Base-by-base conservation (phyloP, 2,113 vertebrate species). In the Smithornis capensis region DNA sequence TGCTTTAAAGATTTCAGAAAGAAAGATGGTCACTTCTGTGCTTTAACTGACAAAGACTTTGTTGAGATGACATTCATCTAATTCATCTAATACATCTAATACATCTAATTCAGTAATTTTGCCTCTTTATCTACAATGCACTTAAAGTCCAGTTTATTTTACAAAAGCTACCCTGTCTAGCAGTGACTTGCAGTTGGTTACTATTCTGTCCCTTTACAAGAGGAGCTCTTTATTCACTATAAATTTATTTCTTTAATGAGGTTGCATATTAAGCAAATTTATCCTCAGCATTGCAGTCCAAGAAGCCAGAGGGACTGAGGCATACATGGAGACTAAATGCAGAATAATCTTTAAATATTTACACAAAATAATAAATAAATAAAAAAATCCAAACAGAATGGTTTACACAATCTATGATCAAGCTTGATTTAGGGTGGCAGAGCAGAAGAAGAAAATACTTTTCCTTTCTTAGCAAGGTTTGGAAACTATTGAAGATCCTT, bases 1-100 rank as follows among this genome's bases (percentile, higher is more conserved):
- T 71, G 6, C 21, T 73, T 90, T 83, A 83, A 80, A 78, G 67
- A 83, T 73, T 90, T 73, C 45, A 92, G 45, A 22, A 91, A 90
- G 94, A 92, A 67, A 78, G 64, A 90, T 83, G 68, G 86, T 83
- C 3, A 1, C 37, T 81, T 89, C 52, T 77, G 45, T 81, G 16
- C 55, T 93, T 35, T 69, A 67, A 56, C 40, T 50, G 88, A 86
- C 86, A 83, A 90, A 65, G 68, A 80, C 79, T 94, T 89, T 85
- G 37, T 71, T 91, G 75, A 70, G 42, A 90, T 81, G 55, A 86
- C 25, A 50, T 89, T 89, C 79, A n/a, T n/a, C n/a, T n/a, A n/a
- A n/a, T n/a, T n/a, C n/a, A n/a, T n/a, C n/a, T n/a, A n/a, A n/a
- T n/a, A n/a, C n/a, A n/a, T n/a, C n/a, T n/a, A n/a, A n/a, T n/a